Evolutionary conservation across 2,113 vertebrate genomes (phyloP), one percentile per base, ranked within the genome.

Genomic region (Notarius lentiginosus): DNA sequence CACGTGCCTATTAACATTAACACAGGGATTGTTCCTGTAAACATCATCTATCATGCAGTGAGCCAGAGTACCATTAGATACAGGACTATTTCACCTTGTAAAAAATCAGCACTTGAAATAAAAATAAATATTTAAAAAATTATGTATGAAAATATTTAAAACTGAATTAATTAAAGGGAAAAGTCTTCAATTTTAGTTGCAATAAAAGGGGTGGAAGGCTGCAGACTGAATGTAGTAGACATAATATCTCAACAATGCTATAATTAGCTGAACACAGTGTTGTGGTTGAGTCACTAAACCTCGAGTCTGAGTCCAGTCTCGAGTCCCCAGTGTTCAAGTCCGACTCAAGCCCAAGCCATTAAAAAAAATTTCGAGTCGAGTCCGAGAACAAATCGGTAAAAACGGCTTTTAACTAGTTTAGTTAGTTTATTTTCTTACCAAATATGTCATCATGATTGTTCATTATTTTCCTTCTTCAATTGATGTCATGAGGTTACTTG

Each of bases 1-100:
- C 73, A 66, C 47, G 41, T 68, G 49, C 63, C 53, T 8, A 34
- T 72, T 84, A 83, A 86, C 81, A 86, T 89, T 89, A 80, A 47
- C 84, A 86, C 60, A 53, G 30, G 56, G 75, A 84, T 34, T 30
- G 66, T 27, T 75, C 55, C 81, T 73, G 55, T 73, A 89, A 84
- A 89, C 15, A 15, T 61, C 4, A 55, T 72, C 49, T 41, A 72
- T 61, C 27, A 66, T 14, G 30, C 84, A 79, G 47, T 53, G 56
- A 85, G 20, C 20, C 34, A 75, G 18, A 49, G 41, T 22, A 75
- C 20, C 20, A 12, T 10, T 49, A 75, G 9, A 49, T 49, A 49
- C 34, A 49, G 72, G 41, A 75, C 4, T 66, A 27, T 70, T 70
- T 70, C 70, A 73, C 18, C 24, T 55, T 77, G 22, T 14, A 27